Conservation (phyloP, 2,797 vertebrate genomes). For the Chloroceryle inda region DNA sequence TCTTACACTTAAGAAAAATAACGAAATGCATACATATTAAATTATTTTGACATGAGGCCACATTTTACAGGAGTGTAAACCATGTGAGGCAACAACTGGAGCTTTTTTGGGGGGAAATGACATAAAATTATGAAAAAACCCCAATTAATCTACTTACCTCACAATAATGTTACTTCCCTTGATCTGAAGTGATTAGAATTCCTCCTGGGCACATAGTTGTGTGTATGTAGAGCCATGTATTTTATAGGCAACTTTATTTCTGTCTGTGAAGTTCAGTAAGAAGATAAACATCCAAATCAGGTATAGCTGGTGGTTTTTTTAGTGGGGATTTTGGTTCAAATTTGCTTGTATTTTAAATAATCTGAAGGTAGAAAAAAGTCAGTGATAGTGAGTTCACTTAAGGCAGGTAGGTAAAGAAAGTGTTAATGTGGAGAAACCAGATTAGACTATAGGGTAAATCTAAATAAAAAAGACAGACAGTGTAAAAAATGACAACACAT, state of each 20-base stretch:
- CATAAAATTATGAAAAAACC: background rate
- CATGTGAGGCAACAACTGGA: background rate
- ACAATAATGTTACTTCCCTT: background rate
- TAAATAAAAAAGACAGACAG: constrained; percentile 69
- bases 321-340: background rate
- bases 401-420: constrained; percentile 26
- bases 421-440: background rate
- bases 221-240: rapidly evolving
- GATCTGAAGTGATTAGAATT: background rate
- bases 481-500: constrained; percentile 66
- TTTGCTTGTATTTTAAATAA: background rate
- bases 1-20: background rate
- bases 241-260: background rate
- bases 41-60: background rate
- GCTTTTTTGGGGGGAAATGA: background rate
- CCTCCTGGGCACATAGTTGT: background rate
- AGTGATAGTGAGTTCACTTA: background rate
- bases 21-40: background rate
- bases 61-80: background rate
- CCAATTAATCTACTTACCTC: background rate
- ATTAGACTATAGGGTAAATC: constrained; percentile 41
- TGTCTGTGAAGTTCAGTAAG: background rate
- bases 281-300: background rate
- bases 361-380: background rate
- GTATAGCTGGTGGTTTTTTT: background rate